phyloP scores from a whole-genome alignment of 2,797 vertebrate genomes.

The Gouania willdenowi region DNA sequence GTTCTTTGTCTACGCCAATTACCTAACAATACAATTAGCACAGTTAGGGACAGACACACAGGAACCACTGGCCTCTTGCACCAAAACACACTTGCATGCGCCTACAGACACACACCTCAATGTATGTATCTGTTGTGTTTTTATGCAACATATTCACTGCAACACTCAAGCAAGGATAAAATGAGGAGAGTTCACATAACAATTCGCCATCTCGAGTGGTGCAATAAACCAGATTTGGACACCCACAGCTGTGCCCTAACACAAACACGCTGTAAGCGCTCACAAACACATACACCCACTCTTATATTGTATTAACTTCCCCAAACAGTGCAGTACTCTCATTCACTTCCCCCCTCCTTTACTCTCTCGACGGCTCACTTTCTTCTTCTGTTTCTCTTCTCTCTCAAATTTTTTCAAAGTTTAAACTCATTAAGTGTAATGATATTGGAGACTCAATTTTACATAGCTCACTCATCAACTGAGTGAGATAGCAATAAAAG shows the following conservation, averaged over 20 bases:
- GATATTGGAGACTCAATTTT: slow-evolving; percentile 96
- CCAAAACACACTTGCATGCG: slow-evolving; percentile 20
- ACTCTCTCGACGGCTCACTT: slow-evolving; percentile 22
- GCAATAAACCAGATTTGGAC: slow-evolving; percentile 54
- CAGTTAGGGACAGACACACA: slow-evolving; percentile 38
- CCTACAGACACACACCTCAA: neutral
- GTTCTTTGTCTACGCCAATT: slow-evolving; percentile 69
- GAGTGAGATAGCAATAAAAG: slow-evolving; percentile 96
- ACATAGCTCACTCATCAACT: slow-evolving; percentile 96
- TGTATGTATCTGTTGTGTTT: slow-evolving; percentile 7
- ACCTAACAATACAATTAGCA: slow-evolving; percentile 60
- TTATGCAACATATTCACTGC: slow-evolving; percentile 15
- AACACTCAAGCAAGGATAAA: slow-evolving; percentile 15
- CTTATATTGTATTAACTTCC: slow-evolving; percentile 63
- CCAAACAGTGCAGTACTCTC: slow-evolving; percentile 46
- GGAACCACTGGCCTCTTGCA: slow-evolving; percentile 51
- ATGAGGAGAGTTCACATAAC: neutral
- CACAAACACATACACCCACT: slow-evolving; percentile 63
- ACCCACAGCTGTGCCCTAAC: slow-evolving; percentile 62
- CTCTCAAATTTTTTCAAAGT: slow-evolving; percentile 78
- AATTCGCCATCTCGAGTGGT: slow-evolving; percentile 33
- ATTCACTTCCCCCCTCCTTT: slow-evolving; percentile 27
- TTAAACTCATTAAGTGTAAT: slow-evolving; percentile 95
- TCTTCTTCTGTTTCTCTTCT: slow-evolving; percentile 35
- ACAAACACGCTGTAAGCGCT: slow-evolving; percentile 59